phyloP scores from a whole-genome alignment of 2,113 vertebrate species.

The Lepidothrix coronata region DNA sequence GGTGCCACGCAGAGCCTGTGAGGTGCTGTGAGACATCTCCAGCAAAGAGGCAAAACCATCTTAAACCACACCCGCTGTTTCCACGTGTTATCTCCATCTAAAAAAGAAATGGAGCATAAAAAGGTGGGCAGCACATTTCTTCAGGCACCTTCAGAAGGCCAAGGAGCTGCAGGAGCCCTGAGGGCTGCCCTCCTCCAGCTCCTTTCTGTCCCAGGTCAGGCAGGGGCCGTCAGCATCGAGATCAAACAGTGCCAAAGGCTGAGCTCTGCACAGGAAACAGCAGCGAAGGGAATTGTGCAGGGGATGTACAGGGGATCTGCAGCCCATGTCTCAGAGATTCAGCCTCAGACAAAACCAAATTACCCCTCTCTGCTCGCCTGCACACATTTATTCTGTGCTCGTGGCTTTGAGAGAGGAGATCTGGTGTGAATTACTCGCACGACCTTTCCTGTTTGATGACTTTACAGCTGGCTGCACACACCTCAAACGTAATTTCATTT shows the following conservation, averaged over 20 bases:
- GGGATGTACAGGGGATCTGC: neutral
- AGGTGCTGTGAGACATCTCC: neutral
- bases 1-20: accelerated
- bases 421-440: constrained; percentile 3
- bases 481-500: neutral
- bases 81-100: neutral
- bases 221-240: neutral
- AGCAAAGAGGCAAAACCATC: neutral
- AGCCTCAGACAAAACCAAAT: neutral
- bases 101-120: neutral
- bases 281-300: neutral
- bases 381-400: neutral
- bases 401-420: neutral
- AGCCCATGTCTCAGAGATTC: neutral
- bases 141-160: neutral
- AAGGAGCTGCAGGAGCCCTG: neutral
- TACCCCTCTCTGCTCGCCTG: neutral
- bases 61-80: neutral
- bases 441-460: constrained; percentile 25
- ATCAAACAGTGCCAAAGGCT: neutral
- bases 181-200: neutral
- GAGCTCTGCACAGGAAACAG: neutral
- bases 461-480: constrained; percentile 27
- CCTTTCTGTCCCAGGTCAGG: neutral
- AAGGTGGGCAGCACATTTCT: neutral